Evolutionary conservation across 2,797 vertebrate species (phyloP).

Genomic region (Galagoides demidoff): DNA sequence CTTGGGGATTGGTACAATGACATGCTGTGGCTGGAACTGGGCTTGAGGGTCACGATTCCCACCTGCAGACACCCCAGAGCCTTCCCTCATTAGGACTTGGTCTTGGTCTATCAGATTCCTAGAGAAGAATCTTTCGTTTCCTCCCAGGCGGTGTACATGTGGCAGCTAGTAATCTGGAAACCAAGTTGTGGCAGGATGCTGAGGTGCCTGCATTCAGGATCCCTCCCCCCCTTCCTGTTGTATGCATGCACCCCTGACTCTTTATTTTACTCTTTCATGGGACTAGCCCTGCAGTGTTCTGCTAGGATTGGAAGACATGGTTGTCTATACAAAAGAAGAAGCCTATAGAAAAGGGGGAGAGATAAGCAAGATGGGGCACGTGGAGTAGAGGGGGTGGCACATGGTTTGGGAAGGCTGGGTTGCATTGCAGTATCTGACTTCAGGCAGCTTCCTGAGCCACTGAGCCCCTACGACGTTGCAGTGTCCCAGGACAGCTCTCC

Average conservation of each 20-base stretch:
- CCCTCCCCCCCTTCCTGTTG: background rate
- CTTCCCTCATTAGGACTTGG: background rate
- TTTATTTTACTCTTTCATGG: background rate
- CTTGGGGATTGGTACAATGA: background rate
- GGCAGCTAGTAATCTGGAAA: background rate
- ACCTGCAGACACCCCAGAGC: background rate
- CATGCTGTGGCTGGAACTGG: background rate
- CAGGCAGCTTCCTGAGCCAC: background rate
- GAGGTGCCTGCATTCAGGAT: background rate
- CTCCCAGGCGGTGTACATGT: background rate
- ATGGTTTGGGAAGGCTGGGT: background rate
- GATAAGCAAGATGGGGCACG: background rate
- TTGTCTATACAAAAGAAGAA: background rate
- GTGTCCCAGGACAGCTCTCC: background rate
- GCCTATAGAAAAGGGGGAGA: background rate
- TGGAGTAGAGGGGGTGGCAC: background rate
- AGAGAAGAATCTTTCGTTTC: background rate
- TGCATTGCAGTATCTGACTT: background rate
- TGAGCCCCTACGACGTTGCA: no score
- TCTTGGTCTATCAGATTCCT: background rate
- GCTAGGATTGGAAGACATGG: background rate
- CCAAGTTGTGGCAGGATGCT: background rate
- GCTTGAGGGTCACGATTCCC: background rate
- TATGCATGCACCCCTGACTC: background rate
- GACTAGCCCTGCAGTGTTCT: background rate